Percentiles rank a stretch among this genome's conserved stretches.
These are phyloP conservation scores for Mungos mungo DNA, from an alignment of 2,113 vertebrate species.

Conservation along the genomic window DNA sequence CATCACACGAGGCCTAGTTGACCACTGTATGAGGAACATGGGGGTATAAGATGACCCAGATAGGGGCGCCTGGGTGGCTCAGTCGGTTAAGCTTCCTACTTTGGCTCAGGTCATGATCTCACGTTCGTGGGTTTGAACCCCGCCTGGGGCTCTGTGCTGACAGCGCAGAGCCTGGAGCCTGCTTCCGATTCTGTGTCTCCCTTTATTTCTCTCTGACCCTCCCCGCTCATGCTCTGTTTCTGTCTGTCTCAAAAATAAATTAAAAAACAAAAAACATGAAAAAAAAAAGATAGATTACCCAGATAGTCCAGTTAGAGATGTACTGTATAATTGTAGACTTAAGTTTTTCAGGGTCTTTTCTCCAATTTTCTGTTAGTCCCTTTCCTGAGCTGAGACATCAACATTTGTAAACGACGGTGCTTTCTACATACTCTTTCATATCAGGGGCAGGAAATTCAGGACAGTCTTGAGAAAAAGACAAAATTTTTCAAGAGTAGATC, in stretches of 20 bases:
- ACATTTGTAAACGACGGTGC: neutral
- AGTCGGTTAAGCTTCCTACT: too few species aligned
- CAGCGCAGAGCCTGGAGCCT: too few species aligned
- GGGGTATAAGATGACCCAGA: neutral
- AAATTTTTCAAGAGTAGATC: constrained; percentile 17
- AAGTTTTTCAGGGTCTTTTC: neutral
- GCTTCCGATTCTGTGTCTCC: too few species aligned
- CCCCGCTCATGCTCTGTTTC: too few species aligned
- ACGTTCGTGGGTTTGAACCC: too few species aligned
- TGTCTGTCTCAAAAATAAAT: too few species aligned
- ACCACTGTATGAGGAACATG: neutral
- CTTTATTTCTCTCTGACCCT: too few species aligned
- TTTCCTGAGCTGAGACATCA: neutral
- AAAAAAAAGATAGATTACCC: neutral
- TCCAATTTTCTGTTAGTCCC: neutral
- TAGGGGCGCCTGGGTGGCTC: too few species aligned
- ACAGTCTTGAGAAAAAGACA: neutral
- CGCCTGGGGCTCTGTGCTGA: too few species aligned
- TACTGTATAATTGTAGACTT: neutral
- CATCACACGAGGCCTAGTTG: neutral
- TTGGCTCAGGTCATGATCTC: too few species aligned
- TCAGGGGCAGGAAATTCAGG: neutral
- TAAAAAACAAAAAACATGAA: too few species aligned
- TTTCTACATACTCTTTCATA: neutral
- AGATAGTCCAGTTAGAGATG: neutral